Conservation (phyloP, 2,113 vertebrate species). For the Indri indri region DNA sequence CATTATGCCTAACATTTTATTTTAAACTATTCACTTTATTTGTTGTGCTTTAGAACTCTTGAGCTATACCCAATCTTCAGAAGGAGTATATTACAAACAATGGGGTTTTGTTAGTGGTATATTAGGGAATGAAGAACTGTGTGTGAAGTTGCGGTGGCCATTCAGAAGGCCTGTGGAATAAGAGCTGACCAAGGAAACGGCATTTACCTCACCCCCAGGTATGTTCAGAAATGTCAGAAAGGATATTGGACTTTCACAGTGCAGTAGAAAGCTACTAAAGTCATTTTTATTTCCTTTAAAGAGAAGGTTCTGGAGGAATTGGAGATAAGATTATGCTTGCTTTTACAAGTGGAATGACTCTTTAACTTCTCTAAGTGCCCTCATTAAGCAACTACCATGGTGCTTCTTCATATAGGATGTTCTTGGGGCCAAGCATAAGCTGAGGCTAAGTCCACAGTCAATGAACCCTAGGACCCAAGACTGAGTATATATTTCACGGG, state of each 20-base stretch:
- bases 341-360: background rate
- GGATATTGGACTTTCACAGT: background rate
- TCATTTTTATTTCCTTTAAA: constrained; percentile 11
- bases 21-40: background rate
- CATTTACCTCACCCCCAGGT: background rate
- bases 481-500: background rate
- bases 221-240: background rate
- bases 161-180: background rate
- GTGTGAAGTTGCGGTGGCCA: too few relatives aligned
- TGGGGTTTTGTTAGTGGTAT: background rate
- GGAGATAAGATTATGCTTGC: background rate
- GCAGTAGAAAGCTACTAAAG: background rate
- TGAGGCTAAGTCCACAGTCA: background rate
- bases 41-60: background rate
- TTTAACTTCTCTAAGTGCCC: background rate
- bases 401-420: background rate
- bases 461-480: background rate
- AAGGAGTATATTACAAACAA: background rate
- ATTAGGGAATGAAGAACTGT: background rate
- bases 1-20: background rate
- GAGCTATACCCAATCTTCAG: background rate
- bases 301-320: background rate
- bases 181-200: background rate
- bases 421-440: background rate
- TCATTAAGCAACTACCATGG: background rate